Base-by-base conservation (phyloP, 2,888 invertebrate genomes). In the Spilosoma lubricipeda region DNA sequence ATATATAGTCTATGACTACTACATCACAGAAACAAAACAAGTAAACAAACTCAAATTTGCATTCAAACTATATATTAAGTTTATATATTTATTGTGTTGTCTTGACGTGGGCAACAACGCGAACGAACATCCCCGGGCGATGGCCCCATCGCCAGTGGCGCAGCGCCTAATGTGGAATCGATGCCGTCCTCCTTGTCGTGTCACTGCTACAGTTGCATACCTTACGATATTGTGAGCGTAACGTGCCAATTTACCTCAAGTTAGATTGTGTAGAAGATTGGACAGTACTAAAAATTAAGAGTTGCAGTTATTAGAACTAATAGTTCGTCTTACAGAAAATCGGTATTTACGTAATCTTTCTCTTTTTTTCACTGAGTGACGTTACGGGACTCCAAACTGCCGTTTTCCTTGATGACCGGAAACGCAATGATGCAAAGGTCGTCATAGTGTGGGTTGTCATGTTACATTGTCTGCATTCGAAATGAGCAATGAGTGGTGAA, bases 111-210 rank as follows among this genome's bases (percentile, higher is more conserved):
- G 30, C 59, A 30, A 72, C 36, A 73, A 67, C 18, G 76, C 13
- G 30, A 67, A 72, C 70, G 52, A 11, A 65, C 63, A 52, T 45
- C 67, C 36, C n/a, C 68, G 71, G 73, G 77, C 75, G 70, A 73
- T 42, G 76, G 75, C 73, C 77, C 84, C 78, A 72, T 72, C 70
- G 75, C 74, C 76, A 74, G 72, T 42, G 78, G 71, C 75, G 70
- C 73, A 64, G 71, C 70, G 72, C 67, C 70, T 81, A 78, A 82
- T 79, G 78, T 56, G 71, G 71, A 79, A 82, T 85, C 84, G 84
- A 85, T 85, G 73, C 64, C 52, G 56, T 56, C n/a, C 72, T 70
- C 66, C 76, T 70, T 75, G 67, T 71, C 67, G 56, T 76, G 67
- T 74, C 68, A 42, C 66, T 27, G 56, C 45, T 72, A 63, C 45